These are phyloP conservation scores for Dendroctonus ponderosae DNA, from an alignment of 1,140 invertebrate species.

Conservation along the genomic window DNA sequence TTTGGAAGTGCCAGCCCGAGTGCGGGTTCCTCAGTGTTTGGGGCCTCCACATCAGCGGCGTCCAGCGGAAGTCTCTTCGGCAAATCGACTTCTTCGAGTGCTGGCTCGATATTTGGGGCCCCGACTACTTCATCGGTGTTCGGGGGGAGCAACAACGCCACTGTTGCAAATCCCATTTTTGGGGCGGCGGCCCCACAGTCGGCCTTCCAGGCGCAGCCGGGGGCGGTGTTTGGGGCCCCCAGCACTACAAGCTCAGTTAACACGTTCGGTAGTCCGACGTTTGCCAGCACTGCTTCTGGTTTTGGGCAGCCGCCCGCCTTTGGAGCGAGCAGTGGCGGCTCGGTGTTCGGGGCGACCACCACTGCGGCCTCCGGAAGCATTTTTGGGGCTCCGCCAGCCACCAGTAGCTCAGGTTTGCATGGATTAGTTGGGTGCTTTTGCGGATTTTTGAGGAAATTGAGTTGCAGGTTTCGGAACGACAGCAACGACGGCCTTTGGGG, in stretches of 20 bases:
- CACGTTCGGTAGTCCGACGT: too few species aligned
- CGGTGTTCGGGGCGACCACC: slow-evolving; percentile 37
- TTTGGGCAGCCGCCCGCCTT: slow-evolving; percentile 32
- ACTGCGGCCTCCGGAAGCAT: slow-evolving; percentile 22
- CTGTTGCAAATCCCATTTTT: too few species aligned
- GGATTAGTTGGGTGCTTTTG: slow-evolving; percentile 11
- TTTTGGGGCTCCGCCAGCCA: slow-evolving; percentile 33
- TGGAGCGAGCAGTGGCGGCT: slow-evolving; percentile 22
- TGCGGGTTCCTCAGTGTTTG: too few species aligned
- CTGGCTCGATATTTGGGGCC: too few species aligned
- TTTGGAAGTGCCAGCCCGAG: too few species aligned
- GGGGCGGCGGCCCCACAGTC: too few species aligned
- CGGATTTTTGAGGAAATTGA: background rate
- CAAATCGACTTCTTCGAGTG: too few species aligned
- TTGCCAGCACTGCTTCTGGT: background rate
- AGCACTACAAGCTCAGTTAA: background rate
- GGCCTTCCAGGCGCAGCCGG: background rate
- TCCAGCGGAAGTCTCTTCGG: too few species aligned
- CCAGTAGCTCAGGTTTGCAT: slow-evolving; percentile 11
- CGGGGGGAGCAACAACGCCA: too few species aligned
- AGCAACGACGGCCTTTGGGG: slow-evolving; percentile 39
- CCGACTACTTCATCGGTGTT: too few species aligned
- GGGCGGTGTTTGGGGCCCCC: background rate
- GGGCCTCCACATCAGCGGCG: too few species aligned
- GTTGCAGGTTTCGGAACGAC: slow-evolving; percentile 34